Percentiles rank a stretch among this genome's conserved stretches.
Evolutionary conservation across 2,113 vertebrate genomes (phyloP).

Genomic region (Natator depressus): DNA sequence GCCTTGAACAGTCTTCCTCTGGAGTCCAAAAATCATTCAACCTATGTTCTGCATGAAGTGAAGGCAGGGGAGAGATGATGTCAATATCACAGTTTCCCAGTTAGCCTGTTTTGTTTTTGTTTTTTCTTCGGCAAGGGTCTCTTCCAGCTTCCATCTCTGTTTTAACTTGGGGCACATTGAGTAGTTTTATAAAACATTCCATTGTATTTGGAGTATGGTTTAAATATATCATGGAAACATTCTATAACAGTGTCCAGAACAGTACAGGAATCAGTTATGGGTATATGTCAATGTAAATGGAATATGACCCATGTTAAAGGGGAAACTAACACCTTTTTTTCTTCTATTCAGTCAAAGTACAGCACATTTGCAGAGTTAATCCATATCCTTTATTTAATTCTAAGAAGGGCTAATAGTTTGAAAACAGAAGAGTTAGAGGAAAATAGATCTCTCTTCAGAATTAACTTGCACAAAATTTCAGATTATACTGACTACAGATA

Average conservation of each 20-base stretch:
- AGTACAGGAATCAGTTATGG: background rate
- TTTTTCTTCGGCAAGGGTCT: background rate
- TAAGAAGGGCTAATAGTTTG: background rate
- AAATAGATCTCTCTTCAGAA: background rate
- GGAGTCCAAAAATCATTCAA: background rate
- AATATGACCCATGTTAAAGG: background rate
- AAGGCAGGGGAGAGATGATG: background rate
- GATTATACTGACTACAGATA: background rate
- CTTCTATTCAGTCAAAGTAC: background rate
- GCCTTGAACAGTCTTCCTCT: background rate
- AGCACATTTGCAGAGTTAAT: background rate
- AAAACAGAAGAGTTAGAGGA: background rate
- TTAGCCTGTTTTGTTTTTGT: background rate
- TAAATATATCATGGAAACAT: background rate
- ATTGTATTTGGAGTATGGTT: background rate
- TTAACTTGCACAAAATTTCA: background rate
- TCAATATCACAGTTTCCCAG: background rate
- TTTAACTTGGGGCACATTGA: background rate
- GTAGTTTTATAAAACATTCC: background rate
- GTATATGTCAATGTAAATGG: background rate
- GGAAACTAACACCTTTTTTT: background rate
- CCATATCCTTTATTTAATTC: background rate
- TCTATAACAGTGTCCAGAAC: accelerated
- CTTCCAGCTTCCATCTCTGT: background rate
- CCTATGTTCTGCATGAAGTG: background rate